Percentiles rank a stretch among this genome's conserved stretches.
Conservation (phyloP, 2,113 vertebrate genomes). For the Clarias gariepinus region DNA sequence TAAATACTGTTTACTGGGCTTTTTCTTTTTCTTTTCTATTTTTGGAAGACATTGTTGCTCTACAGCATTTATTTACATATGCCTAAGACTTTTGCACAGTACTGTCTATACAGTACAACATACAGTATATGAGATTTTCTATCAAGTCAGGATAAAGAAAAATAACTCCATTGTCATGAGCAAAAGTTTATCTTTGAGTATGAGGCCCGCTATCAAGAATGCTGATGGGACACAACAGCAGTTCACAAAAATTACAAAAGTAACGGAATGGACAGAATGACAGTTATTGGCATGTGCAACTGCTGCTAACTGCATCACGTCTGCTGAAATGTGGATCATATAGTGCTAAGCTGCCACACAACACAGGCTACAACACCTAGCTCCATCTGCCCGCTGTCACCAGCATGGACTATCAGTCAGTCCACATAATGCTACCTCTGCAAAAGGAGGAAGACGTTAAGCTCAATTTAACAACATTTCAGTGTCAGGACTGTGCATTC, state of each 20-base stretch:
- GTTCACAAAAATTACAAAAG: slow-evolving; percentile 1
- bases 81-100: too few relatives aligned
- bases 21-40: too few relatives aligned
- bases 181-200: background rate
- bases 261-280: background rate
- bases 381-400: slow-evolving; percentile 1
- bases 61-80: too few relatives aligned
- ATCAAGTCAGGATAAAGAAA: background rate
- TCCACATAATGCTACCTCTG: background rate
- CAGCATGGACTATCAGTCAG: slow-evolving; percentile 6
- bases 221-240: background rate
- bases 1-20: too few relatives aligned
- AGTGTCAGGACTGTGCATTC: background rate
- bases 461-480: background rate
- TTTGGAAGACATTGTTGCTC: too few relatives aligned
- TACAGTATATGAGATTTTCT: background rate
- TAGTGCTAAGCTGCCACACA: background rate
- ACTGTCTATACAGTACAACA: background rate
- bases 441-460: background rate
- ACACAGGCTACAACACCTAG: background rate
- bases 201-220: background rate
- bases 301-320: background rate
- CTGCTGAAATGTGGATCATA: slow-evolving; percentile 1
- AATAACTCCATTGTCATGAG: background rate
- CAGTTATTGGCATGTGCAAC: slow-evolving; percentile 17